phyloP scores from a whole-genome alignment of 2,797 vertebrate genomes.

The Lates japonicus region DNA sequence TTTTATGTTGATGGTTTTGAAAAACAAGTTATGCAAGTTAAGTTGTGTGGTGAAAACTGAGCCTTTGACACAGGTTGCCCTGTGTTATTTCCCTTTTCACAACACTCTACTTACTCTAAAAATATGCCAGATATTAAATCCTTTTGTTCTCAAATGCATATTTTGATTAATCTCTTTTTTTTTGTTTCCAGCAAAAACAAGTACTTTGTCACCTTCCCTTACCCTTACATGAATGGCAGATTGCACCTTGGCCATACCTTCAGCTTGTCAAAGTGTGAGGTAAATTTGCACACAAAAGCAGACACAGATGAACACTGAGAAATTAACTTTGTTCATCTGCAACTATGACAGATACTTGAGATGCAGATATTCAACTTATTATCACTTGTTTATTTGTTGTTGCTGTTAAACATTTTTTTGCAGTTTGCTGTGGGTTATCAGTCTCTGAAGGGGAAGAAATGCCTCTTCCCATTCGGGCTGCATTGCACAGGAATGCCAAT shows the following conservation, averaged over 20 bases:
- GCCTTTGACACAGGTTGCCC: not conserved
- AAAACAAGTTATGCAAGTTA: not conserved
- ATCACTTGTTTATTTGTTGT: constrained; percentile 9
- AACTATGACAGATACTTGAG: not conserved
- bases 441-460: constrained; percentile 93
- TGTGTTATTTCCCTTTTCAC: not conserved
- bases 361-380: not conserved
- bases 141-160: not conserved
- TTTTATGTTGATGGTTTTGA: not conserved
- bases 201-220: constrained; percentile 96
- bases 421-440: constrained; percentile 96
- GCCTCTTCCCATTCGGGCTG: constrained; percentile 96
- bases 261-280: constrained; percentile 98
- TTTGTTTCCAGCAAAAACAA: constrained; percentile 88
- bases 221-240: constrained; percentile 98
- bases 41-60: not conserved
- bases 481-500: constrained; percentile 99
- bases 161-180: not conserved
- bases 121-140: not conserved
- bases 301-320: not conserved
- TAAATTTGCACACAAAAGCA: constrained; percentile 70
- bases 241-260: constrained; percentile 97
- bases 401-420: constrained; percentile 38
- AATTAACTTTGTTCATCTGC: not conserved
- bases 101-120: accelerated